Evolutionary conservation across 2,797 vertebrate genomes (phyloP), one percentile per base, ranked within the genome.

Genomic region (Crocodylus rhombifer): DNA sequence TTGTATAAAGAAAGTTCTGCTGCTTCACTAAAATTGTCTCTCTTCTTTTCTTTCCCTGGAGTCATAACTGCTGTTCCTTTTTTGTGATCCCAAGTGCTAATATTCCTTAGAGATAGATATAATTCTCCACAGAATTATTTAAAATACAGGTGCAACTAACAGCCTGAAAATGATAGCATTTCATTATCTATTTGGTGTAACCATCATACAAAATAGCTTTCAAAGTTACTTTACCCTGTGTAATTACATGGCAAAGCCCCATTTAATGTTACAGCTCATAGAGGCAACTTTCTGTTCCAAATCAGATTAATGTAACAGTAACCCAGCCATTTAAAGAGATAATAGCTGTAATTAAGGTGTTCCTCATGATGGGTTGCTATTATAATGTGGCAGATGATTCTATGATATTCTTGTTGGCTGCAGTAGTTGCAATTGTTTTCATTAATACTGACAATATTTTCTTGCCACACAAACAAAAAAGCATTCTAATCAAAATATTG

Each of bases 261-360:
- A 80, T 97, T 97, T 93, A 97, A 87, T 63, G 65, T 91, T 89
- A 93, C 78, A 51, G 89, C 82, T 85, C 2, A 9, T 78, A 94
- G 95, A 28, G 15, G 82, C 83, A 95, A 94, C 78, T 95, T 96
- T 77, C 63, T 95, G n/a, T 92, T 97, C 97, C 87, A 88, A 91
- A 92, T 94, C 92, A 93, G 91, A 94, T 95, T 92, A 80, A 73
- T 84, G 7, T 58, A 92, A 95, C 83, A 84, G 79, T 91, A 89
- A 96, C 56, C 87, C 93, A 94, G 87, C 76, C 81, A 88, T 96
- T 96, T 93, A 88, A 93, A 93, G 92, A 86, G 79, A 81, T 95
- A 95, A 97, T 96, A 90, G 91, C 83, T 89, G 69, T 94, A 93
- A 96, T 97, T 96, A 94, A 94, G 87, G 91, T 94, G 81, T 80